Percentiles rank a stretch among this genome's conserved stretches.
phyloP scores from a whole-genome alignment of 2,888 invertebrate genomes.

The Eupelmus urozonus region DNA sequence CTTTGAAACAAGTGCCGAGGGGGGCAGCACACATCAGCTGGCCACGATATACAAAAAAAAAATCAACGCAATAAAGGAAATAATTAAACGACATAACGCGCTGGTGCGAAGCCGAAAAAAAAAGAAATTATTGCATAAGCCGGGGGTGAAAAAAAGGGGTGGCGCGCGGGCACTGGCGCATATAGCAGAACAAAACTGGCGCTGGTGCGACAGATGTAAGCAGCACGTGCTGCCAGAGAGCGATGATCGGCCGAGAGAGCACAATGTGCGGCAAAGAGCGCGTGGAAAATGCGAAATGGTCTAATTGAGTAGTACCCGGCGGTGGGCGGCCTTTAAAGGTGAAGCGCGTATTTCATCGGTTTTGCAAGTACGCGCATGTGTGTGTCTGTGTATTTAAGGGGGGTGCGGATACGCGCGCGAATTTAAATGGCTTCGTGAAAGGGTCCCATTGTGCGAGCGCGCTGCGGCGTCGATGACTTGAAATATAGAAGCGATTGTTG shows the following conservation, averaged over 20 bases:
- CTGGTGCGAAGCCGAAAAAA: constrained; percentile 58
- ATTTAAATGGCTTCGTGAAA: constrained; percentile 45
- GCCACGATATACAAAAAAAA: not conserved
- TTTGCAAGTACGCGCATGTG: not conserved
- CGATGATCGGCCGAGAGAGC: constrained; percentile 47
- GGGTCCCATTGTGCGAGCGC: constrained; percentile 40
- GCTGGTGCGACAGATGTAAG: constrained; percentile 72
- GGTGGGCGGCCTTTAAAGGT: constrained; percentile 63
- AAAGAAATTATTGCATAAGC: constrained; percentile 46
- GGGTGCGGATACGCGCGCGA: constrained; percentile 15
- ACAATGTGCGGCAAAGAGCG: constrained; percentile 66
- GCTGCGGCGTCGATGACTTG: constrained; percentile 29
- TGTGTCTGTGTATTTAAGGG: not conserved
- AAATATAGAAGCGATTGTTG: constrained; percentile 19
- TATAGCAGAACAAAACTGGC: not conserved
- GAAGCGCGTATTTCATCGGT: constrained; percentile 38
- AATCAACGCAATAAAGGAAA: not conserved
- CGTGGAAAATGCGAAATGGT: constrained; percentile 70
- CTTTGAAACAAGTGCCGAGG: constrained; percentile 31
- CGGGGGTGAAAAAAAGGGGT: constrained; percentile 57
- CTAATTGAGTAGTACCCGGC: constrained; percentile 69
- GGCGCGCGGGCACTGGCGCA: constrained; percentile 12
- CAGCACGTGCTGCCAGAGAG: constrained; percentile 70
- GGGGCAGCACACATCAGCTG: not conserved
- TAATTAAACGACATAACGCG: constrained; percentile 53